Evolutionary conservation across 2,113 vertebrate genomes (phyloP).

Genomic region (Pelobates fuscus): DNA sequence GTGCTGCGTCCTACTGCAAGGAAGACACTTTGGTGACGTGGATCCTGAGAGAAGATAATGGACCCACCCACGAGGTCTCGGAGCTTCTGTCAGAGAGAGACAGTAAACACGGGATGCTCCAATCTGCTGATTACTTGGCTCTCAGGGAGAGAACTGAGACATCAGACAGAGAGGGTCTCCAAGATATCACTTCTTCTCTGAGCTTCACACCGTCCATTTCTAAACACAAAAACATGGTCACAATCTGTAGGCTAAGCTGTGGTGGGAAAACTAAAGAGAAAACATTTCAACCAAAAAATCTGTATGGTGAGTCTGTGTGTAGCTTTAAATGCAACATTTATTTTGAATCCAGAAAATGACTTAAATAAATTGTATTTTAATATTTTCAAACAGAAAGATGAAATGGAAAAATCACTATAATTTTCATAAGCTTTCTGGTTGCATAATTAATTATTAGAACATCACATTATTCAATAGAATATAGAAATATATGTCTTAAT

Average conservation of each 20-base stretch:
- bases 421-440: too few species aligned
- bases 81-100: background rate
- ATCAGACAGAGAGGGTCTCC: conserved; percentile 19
- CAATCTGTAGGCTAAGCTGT: conserved; percentile 20
- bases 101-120: background rate
- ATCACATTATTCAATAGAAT: too few species aligned
- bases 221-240: background rate
- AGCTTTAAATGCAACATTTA: too few species aligned
- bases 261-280: background rate
- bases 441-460: too few species aligned
- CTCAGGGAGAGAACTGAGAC: conserved; percentile 11
- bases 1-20: conserved; percentile 17
- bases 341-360: too few species aligned
- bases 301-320: conserved; percentile 25
- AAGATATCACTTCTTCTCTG: conserved; percentile 26
- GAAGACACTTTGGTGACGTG: background rate
- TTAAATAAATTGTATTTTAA: too few species aligned
- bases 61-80: background rate
- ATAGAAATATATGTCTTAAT: too few species aligned
- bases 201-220: conserved; percentile 32
- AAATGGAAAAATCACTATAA: too few species aligned
- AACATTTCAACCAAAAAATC: conserved; percentile 5
- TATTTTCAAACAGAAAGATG: too few species aligned
- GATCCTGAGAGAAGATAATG: background rate
- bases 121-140: background rate